Evolutionary conservation across 2,888 invertebrate genomes (phyloP).

Genomic region (Drosophila sordidapex): DNA sequence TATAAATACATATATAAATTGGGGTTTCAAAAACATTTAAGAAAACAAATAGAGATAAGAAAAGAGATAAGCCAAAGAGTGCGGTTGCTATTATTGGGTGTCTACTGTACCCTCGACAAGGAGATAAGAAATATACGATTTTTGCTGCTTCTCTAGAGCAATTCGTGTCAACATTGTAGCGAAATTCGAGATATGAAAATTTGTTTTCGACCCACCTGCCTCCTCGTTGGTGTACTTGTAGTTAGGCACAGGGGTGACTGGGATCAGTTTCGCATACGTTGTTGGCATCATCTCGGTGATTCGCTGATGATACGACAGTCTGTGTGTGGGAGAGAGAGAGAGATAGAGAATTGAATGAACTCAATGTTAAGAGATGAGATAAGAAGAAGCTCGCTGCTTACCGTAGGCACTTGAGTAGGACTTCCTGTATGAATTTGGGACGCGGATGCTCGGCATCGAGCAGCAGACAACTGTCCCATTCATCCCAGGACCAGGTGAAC

Average conservation of each 20-base stretch:
- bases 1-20: neutral
- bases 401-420: slow-evolving; percentile 95
- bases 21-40: neutral
- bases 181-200: neutral
- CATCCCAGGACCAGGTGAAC: slow-evolving; percentile 99
- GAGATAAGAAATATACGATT: no score
- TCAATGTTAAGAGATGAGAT: neutral
- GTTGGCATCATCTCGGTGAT: slow-evolving; percentile 97
- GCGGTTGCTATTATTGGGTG: no score
- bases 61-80: neutral
- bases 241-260: slow-evolving; percentile 92
- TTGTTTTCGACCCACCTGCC: slow-evolving; percentile 88
- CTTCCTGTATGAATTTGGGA: slow-evolving; percentile 97
- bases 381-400: slow-evolving; percentile 80
- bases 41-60: neutral
- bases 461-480: slow-evolving; percentile 95
- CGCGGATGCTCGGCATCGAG: slow-evolving; percentile 95
- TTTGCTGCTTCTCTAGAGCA: neutral
- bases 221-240: slow-evolving; percentile 97
- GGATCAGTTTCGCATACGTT: slow-evolving; percentile 93
- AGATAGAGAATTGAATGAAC: neutral
- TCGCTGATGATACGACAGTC: slow-evolving; percentile 97
- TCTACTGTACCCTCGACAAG: no score
- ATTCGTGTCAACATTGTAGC: neutral
- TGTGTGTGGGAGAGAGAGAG: slow-evolving; percentile 74